Conservation (phyloP, 2,888 invertebrate genomes). For the Nemurella pictetii region DNA sequence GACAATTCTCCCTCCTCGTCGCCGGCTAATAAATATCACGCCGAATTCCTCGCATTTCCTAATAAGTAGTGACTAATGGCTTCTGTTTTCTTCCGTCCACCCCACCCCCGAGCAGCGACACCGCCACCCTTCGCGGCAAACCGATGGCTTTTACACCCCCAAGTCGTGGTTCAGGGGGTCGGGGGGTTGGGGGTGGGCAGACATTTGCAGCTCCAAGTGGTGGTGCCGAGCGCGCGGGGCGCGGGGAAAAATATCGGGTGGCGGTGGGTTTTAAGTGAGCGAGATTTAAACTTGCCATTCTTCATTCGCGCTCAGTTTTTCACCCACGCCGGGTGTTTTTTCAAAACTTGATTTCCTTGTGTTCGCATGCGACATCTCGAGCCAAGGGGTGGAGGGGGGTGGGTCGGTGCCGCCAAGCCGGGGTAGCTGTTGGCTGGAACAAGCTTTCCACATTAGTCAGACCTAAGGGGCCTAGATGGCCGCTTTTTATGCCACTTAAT, state of each 20-base stretch:
- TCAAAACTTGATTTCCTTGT: not conserved
- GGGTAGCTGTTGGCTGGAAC: not conserved
- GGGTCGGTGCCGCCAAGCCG: not conserved
- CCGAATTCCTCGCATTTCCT: not conserved
- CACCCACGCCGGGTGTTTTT: not conserved
- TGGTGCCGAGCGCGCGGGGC: too few species aligned
- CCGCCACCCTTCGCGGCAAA: constrained; percentile 35
- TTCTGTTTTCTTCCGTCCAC: constrained; percentile 25
- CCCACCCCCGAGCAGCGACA: not conserved
- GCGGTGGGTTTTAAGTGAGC: constrained; percentile 23
- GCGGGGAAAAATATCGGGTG: not conserved
- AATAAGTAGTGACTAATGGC: not conserved
- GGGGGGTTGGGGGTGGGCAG: not conserved
- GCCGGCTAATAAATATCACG: not conserved
- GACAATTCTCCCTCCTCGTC: not conserved
- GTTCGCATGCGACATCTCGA: not conserved
- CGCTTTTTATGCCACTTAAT: too few species aligned
- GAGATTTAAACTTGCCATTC: constrained; percentile 30
- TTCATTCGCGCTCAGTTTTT: not conserved
- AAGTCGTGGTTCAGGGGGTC: too few species aligned
- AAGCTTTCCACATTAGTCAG: not conserved
- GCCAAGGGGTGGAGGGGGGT: not conserved
- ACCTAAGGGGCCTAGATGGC: too few species aligned
- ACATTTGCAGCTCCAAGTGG: constrained; percentile 34
- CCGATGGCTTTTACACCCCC: constrained; percentile 18